Evolutionary conservation across 2,797 vertebrate species (phyloP), one percentile per base, ranked within the genome.

Genomic region (Craterocephalus amniculus): DNA sequence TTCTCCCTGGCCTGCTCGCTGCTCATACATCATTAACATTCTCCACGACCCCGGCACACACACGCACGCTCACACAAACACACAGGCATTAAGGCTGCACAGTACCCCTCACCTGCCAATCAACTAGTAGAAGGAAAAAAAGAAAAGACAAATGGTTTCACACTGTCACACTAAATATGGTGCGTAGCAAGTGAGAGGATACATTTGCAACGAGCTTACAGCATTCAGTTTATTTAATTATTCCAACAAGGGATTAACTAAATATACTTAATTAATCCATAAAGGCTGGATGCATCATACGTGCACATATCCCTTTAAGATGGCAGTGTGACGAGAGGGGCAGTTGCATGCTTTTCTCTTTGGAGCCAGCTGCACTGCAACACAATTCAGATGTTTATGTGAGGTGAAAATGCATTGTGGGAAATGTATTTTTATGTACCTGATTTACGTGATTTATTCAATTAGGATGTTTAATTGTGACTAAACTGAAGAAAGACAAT

Each of bases 1-100:
- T 87, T 89, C 89, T 90, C 83, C 83, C 85, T 72, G 79, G 79
- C 86, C 88, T 90, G 91, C 88, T 89, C 85, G 63, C 83, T 78
- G 87, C 92, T 93, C 91, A 91, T 92, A 87, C 88, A 93, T 91
- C 93, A 93, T 93, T 94, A 92, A 92, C 91, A 90, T 91, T 88
- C 89, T 65, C 78, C 52, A 73, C 74, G 71, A 86, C 91, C 89
- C 83, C 71, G 58, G 55, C 72, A 16, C 52, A 35, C 58, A 54
- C 65, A 29, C 48, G 22, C 56, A 56, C 60, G 54, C 59, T 38
- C 69, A 63, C 69, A 58, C 27, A 57, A 67, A 36, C 52, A 59
- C 57, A 31, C 40, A 38, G 66, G 51, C 57, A 32, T 58, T 58
- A 32, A 79, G 3, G 34, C 65, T 62, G 43, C 56, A 51, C 4